phyloP scores from a whole-genome alignment of 2,888 invertebrate genomes.

The Ichneumoninae sp. region DNA sequence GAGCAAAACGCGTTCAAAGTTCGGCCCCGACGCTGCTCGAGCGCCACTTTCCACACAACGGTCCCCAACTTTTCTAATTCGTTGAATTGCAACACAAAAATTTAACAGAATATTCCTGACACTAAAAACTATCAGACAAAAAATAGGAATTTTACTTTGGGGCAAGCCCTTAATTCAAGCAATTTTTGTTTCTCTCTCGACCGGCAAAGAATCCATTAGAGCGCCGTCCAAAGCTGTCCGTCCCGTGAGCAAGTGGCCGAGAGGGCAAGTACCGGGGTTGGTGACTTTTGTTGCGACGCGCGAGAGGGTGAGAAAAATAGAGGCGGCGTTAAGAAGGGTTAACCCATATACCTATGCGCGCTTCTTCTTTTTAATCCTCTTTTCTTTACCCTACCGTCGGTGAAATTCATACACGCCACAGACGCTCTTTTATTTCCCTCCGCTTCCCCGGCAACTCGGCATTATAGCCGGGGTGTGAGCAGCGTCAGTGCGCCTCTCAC shows the following conservation, averaged over 20 bases:
- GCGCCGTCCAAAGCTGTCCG: neutral
- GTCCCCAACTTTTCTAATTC: too few relatives aligned
- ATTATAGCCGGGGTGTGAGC: neutral
- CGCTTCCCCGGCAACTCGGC: neutral
- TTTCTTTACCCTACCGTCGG: conserved; percentile 2
- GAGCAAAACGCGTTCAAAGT: too few relatives aligned
- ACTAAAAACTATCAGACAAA: too few relatives aligned
- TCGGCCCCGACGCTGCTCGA: too few relatives aligned
- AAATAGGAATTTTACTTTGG: neutral
- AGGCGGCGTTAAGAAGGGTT: conserved; percentile 8
- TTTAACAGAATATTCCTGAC: too few relatives aligned
- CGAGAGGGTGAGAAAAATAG: neutral
- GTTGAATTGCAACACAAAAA: too few relatives aligned
- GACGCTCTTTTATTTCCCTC: conserved; percentile 26
- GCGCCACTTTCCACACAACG: too few relatives aligned
- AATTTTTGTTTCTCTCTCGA: neutral
- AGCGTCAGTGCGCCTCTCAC: conserved; percentile 52
- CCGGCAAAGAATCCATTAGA: neutral
- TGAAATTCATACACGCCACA: conserved; percentile 36
- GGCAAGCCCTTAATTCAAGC: neutral
- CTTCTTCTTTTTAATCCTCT: conserved; percentile 31
- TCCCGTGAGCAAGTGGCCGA: neutral
- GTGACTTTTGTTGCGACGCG: conserved; percentile 4
- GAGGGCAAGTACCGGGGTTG: conserved; percentile 7
- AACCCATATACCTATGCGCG: neutral